Conservation (phyloP, 1,140 invertebrate species). For the Drosophila serrata region DNA sequence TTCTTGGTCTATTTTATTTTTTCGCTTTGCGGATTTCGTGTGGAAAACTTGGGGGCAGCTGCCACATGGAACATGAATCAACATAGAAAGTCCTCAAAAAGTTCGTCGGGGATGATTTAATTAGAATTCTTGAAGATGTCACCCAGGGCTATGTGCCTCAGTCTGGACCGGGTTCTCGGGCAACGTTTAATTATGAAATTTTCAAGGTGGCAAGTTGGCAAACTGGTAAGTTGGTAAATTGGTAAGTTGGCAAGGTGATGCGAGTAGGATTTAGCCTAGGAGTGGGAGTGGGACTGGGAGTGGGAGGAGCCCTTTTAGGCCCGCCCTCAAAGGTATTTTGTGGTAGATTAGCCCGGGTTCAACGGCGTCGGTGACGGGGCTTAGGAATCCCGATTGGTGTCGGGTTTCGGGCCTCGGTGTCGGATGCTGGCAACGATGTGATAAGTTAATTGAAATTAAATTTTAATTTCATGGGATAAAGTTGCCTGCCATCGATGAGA, state of each 20-base stretch:
- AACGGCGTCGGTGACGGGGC: conserved; percentile 14
- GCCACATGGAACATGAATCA: conserved; percentile 79
- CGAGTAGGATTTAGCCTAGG: no score
- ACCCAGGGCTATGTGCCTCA: conserved; percentile 38
- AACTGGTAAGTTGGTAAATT: conserved; percentile 40
- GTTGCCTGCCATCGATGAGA: conserved; percentile 45
- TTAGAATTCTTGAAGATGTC: conserved; percentile 82
- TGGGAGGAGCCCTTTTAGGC: not conserved
- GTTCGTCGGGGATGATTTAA: conserved; percentile 78
- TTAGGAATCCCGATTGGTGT: conserved; percentile 30
- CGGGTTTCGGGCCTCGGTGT: conserved; percentile 42
- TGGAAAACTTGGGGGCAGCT: conserved; percentile 69
- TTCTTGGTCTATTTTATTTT: conserved; percentile 21
- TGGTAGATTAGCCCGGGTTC: conserved; percentile 64
- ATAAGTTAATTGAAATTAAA: conserved; percentile 67
- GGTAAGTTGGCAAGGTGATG: no score
- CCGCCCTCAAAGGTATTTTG: conserved; percentile 30
- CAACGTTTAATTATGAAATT: conserved; percentile 81
- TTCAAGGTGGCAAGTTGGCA: conserved; percentile 67
- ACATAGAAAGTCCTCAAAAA: conserved; percentile 77
- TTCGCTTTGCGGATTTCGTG: conserved; percentile 45
- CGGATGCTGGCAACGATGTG: conserved; percentile 55
- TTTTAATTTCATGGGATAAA: conserved; percentile 61
- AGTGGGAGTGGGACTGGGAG: not conserved
- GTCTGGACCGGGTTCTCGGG: conserved; percentile 24